Base-by-base conservation (phyloP, 2,888 invertebrate genomes). In the Rhingia rostrata region DNA sequence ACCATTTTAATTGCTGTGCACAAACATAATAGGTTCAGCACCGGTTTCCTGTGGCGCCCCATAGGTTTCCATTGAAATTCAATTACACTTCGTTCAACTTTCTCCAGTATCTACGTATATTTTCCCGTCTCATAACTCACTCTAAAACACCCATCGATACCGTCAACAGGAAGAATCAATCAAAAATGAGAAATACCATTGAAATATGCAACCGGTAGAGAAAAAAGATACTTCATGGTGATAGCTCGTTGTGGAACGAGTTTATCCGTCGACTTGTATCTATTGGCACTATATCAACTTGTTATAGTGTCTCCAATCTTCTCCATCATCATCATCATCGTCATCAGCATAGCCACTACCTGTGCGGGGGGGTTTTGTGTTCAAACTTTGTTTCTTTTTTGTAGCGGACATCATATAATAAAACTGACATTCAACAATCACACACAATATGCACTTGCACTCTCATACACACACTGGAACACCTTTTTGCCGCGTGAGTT, bases 211-310 rank as follows among this genome's bases (percentile, higher is more conserved):
- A 51, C 51, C 64, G 6, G 39, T 64, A 39, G 12, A 41, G 64
- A 2, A 7, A 10, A 6, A 47, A 49, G 64, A 64, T 51, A 64
- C 39, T 30, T 64, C 30, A 51, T 33, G 47, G 39, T 32, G 63
- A 63, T 63, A 49, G 22, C 35, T 10, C 14, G 33, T 33, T 43
- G 41, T 53, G 49, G 37, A 70, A 70, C 60, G 22, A 51, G 60
- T 70, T 60, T 60, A 70, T 51, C 60, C 60, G 39, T 51, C 70
- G 47, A 33, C 32, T 49, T 70, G 69, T 39, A 47, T 69, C 69
- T 43, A 67, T 66, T 53, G 66, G 43, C 53, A 47, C 45, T 30
- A 37, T 45, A 45, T 56, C 45, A 69, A 54, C 56, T 66, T 66
- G 41, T 54, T 66, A 9, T 33, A 45, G 12, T 69, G 69, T 69